Base-by-base conservation (phyloP, 1,140 invertebrate genomes). In the Cryptotermes secundus region DNA sequence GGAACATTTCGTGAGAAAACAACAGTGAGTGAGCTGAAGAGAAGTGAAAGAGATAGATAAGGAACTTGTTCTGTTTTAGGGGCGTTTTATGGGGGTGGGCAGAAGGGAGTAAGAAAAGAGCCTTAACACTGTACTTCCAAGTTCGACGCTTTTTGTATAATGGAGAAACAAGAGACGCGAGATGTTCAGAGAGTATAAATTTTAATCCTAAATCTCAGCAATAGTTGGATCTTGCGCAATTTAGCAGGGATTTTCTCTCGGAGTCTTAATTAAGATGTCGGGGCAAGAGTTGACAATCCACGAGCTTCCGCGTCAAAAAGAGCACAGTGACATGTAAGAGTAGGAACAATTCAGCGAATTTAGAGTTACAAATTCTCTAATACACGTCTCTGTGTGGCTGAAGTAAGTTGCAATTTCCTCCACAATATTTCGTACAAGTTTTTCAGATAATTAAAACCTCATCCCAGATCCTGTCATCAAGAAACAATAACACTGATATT, bases 121-220 rank as follows among this genome's bases (percentile, higher is more conserved):
- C 26, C 59, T 72, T 72, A 72, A 72, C 14, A 72, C 26, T 72
- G 59, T 72, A 72, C 59, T 72, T 31, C 26, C 4, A 72, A 72
- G 59, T 72, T 72, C 59, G 59, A 72, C 9, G 59, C n/a, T 72
- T 72, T 72, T 72, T 72, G 59, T 72, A n/a, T 72, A 72, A 72
- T 72, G 59, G 59, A 31, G 59, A 72, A 10, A 31, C 59, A 72
- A 72, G 53, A 59, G 53, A 72, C 26, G n/a, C 59, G 59, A 7
- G 59, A n/a, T n/a, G 10, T 72, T 72, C 59, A 9, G 6, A 38
- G 38, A n/a, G 59, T 72, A n/a, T 12, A n/a, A 72, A 72, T 72
- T 72, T 72, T 72, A 72, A 72, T 72, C 59, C 59, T 72, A 72
- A 72, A 72, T 72, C 59, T 72, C 59, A 72, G 31, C 26, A 72